Conservation (phyloP, 1,140 invertebrate species). For the Trichomalopsis sarcophagae region DNA sequence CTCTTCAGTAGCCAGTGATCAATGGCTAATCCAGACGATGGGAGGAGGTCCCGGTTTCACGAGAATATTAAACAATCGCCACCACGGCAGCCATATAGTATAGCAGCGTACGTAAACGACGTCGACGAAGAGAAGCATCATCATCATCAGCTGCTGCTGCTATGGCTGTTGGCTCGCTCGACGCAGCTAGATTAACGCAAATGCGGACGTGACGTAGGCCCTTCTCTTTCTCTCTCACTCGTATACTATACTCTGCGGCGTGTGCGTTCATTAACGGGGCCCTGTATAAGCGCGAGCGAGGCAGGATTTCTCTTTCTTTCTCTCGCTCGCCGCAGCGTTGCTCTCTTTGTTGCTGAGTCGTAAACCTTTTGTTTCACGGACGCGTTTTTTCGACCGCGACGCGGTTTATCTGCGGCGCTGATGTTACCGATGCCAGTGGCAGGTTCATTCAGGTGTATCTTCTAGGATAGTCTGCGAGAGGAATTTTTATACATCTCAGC, state of each 20-base stretch:
- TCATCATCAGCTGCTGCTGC: neutral
- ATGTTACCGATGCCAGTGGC: neutral
- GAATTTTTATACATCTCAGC: neutral
- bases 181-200: slow-evolving; percentile 67
- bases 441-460: neutral
- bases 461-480: too few relatives aligned
- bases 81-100: neutral
- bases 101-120: neutral
- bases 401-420: neutral
- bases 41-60: slow-evolving; percentile 13
- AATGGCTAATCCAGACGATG: neutral
- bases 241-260: neutral
- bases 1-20: neutral
- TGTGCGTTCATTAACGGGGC: slow-evolving; percentile 43
- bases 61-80: slow-evolving; percentile 52
- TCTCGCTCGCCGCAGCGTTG: neutral
- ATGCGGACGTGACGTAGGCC: slow-evolving; percentile 72
- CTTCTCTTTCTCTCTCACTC: slow-evolving; percentile 28
- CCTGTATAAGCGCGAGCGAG: slow-evolving; percentile 2
- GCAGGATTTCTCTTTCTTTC: neutral
- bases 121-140: slow-evolving; percentile 7
- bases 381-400: slow-evolving; percentile 11
- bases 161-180: slow-evolving; percentile 1
- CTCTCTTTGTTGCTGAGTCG: slow-evolving; percentile 10
- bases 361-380: neutral